Base-by-base conservation (phyloP, 2,797 vertebrate species). In the Chiroxiphia lanceolata region DNA sequence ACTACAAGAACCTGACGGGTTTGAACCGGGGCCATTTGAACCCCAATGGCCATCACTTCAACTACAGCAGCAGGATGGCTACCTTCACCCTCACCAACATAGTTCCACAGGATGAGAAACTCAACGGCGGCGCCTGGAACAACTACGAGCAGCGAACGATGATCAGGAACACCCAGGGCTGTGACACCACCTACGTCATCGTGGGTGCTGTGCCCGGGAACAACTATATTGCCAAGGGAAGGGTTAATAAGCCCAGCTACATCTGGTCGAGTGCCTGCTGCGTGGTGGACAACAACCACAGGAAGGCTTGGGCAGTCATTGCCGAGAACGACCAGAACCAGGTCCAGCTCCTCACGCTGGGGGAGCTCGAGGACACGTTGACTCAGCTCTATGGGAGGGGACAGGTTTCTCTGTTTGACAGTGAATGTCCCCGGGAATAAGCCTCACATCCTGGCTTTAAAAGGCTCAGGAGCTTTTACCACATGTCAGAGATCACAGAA, bases 41-140 rank as follows among this genome's bases (percentile, higher is more conserved):
- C 67, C 96, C 97, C 56, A 91, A 23, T 4, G 5, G 96, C 22
- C 97, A 97, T 19, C 96, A 97, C 0, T 4, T 34, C 0, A 6
- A 96, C 36, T 13, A 22, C 65, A 57, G 13, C 34, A 94, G 95
- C 80, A 97, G 69, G 8, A 5, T 9, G 0, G 87, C 96, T 2
- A 97, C 97, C n/a, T 97, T 97, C 94, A 97, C 94, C 60, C 91
- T 97, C 85, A 97, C 96, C 26, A 97, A 97, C 87, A 96, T 97
- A 2, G 87, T 97, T 33, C 96, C 97, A 5, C 96, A 97, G 71
- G 6, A 93, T 11, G 92, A 64, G 27, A 94, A 93, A 17, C 97
- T 97, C 77, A 97, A 97, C 0, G 13, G 89, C 0, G 97, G 96
- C 0, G 44, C 95, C 57, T 97, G 97, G 97, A 96, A 96, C 5